Conservation (phyloP, 1,140 invertebrate genomes). For the Scaptomyza montana region DNA sequence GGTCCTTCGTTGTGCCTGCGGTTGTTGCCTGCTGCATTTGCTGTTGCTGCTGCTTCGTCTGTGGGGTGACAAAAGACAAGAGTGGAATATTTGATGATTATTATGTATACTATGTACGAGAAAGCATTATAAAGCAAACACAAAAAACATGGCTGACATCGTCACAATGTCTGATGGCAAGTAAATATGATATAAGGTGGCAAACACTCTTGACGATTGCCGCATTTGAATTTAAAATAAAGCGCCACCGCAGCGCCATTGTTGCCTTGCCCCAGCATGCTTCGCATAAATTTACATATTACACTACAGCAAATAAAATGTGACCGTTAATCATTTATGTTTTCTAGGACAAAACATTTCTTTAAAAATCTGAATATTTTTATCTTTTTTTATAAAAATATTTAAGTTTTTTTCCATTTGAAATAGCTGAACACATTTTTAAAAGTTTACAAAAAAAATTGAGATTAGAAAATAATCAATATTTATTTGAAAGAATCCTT, state of each 20-base stretch:
- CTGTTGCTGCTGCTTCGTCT: slow-evolving; percentile 46
- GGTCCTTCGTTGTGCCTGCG: slow-evolving; percentile 42
- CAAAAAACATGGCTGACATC: slow-evolving; percentile 31
- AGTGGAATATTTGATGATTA: slow-evolving; percentile 79
- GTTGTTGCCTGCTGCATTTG: slow-evolving; percentile 30
- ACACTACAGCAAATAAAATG: not conserved
- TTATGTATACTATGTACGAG: slow-evolving; percentile 20
- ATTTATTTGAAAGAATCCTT: no score
- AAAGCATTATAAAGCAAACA: slow-evolving; percentile 20
- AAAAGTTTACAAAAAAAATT: no score
- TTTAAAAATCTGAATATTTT: no score
- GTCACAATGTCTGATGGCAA: slow-evolving; percentile 30
- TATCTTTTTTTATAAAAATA: no score
- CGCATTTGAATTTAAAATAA: slow-evolving; percentile 79
- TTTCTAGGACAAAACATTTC: no score
- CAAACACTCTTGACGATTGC: slow-evolving; percentile 31
- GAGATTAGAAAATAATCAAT: no score
- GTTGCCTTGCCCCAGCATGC: not conserved
- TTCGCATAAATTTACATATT: slow-evolving; percentile 38
- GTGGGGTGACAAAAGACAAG: slow-evolving; percentile 61
- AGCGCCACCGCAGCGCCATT: slow-evolving; percentile 53
- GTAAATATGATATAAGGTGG: slow-evolving; percentile 76
- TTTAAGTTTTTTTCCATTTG: no score
- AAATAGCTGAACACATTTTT: no score
- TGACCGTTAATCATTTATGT: no score